These are phyloP conservation scores for Marmota monax DNA, from an alignment of 2,113 vertebrate species.

Conservation along the genomic window DNA sequence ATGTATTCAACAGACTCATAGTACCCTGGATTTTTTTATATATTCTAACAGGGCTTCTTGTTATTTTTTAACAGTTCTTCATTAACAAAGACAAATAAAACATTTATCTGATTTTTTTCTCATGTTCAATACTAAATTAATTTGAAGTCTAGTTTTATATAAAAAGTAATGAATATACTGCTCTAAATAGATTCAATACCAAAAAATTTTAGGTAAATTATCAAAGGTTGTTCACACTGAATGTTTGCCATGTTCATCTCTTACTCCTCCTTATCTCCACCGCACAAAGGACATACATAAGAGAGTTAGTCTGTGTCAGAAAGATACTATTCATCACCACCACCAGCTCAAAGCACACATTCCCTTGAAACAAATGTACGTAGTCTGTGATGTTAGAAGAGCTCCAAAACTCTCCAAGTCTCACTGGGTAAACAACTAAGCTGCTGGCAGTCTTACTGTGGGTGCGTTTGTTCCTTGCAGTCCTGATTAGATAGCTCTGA, in stretches of 20 bases:
- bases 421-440: neutral
- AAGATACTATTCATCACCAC: neutral
- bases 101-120: neutral
- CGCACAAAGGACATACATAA: neutral
- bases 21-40: neutral
- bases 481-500: neutral
- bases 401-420: neutral
- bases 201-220: neutral
- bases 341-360: neutral
- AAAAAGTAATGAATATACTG: neutral
- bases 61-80: neutral
- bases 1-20: neutral
- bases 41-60: neutral
- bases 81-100: too few species aligned
- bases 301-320: neutral
- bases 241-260: neutral
- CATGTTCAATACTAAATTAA: neutral
- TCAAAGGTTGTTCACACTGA: neutral
- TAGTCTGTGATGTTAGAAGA: neutral
- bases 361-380: neutral
- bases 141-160: conserved; percentile 8
- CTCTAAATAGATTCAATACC: neutral
- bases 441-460: neutral
- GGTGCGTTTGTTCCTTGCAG: neutral
- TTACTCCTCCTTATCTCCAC: neutral